A percentile compares a stretch with the other conserved stretches of the same genome.
phyloP scores from a whole-genome alignment of 2,113 vertebrate genomes.

The Tautogolabrus adspersus region DNA sequence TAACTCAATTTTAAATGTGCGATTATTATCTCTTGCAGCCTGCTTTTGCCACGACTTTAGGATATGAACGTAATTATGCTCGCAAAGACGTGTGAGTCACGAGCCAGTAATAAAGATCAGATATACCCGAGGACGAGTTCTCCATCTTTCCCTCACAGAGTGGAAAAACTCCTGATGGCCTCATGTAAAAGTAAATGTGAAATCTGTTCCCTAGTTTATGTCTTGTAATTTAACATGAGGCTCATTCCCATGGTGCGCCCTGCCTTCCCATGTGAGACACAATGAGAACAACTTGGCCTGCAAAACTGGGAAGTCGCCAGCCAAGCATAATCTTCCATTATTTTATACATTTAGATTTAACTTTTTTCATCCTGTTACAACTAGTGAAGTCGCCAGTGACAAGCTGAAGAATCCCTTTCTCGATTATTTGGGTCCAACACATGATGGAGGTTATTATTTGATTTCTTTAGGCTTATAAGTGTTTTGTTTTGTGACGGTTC shows the following conservation, averaged over 20 bases:
- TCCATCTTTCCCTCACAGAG: constrained; percentile 11
- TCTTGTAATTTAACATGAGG: neutral
- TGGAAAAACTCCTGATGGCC: neutral
- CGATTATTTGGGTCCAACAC: no score
- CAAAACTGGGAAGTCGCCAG: no score
- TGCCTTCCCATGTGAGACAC: no score
- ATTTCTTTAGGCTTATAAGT: no score
- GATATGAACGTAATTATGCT: constrained; percentile 54
- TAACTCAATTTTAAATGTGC: constrained; percentile 47
- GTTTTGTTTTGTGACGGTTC: no score
- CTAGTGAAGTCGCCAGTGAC: no score
- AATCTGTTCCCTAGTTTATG: neutral
- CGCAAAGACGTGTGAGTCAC: constrained; percentile 44
- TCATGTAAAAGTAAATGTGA: neutral
- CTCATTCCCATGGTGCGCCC: neutral
- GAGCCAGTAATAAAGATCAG: constrained; percentile 17
- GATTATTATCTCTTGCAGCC: constrained; percentile 46
- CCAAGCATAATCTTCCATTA: no score
- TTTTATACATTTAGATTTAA: no score
- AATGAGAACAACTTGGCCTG: no score
- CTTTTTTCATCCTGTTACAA: no score
- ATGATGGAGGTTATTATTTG: no score
- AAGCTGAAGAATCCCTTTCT: no score
- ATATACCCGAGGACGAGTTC: constrained; percentile 4
- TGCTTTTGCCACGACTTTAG: constrained; percentile 41